phyloP scores from a whole-genome alignment of 2,797 vertebrate species.

The Catharus ustulatus region DNA sequence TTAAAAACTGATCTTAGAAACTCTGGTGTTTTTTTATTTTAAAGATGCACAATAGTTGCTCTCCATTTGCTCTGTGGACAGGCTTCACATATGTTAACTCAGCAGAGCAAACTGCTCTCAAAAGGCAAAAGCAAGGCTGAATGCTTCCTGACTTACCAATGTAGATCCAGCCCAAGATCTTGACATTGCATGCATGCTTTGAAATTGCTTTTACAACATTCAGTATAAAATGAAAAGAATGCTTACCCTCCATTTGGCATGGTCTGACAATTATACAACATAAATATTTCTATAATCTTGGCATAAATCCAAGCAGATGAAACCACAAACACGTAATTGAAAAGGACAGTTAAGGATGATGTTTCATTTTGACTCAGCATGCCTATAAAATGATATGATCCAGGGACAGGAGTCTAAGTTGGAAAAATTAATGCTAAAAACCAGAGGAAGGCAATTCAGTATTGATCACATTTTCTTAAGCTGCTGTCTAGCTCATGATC shows the following conservation, averaged over 20 bases:
- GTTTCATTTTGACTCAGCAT: constrained; percentile 45
- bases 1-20: neutral
- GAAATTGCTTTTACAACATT: neutral
- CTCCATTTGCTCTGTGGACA: neutral
- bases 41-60: neutral
- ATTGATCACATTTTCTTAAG: neutral
- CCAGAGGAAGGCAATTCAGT: neutral
- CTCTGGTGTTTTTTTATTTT: neutral
- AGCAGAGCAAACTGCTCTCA: neutral
- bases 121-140: neutral
- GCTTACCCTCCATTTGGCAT: neutral
- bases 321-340: constrained; percentile 27
- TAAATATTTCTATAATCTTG: constrained; percentile 32
- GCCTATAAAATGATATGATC: constrained; percentile 37
- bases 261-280: constrained; percentile 12
- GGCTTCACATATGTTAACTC: neutral
- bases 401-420: neutral
- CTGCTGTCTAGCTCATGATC: neutral
- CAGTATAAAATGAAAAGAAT: neutral
- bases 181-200: neutral
- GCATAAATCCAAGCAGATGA: neutral
- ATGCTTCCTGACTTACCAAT: neutral
- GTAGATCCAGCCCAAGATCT: neutral
- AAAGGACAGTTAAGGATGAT: constrained; percentile 45
- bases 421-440: constrained; percentile 35